Evolutionary conservation across 2,113 vertebrate species (phyloP).

Genomic region (Grallaria varia): DNA sequence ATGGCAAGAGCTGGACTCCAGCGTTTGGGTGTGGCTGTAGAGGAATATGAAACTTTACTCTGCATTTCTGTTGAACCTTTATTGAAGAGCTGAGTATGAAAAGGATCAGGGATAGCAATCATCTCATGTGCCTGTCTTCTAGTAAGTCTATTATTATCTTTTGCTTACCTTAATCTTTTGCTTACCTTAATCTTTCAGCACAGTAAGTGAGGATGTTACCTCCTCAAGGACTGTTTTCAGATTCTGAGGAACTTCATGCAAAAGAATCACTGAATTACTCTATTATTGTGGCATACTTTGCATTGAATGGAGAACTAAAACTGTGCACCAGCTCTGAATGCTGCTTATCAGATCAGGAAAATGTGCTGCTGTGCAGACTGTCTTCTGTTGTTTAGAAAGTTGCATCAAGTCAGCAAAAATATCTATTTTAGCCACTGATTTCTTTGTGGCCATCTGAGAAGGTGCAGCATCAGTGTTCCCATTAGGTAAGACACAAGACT

Average conservation of each 20-base stretch:
- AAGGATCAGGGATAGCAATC: neutral
- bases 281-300: neutral
- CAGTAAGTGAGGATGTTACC: neutral
- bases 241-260: neutral
- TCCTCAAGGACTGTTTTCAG: neutral
- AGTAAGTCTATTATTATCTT: slow-evolving; percentile 1
- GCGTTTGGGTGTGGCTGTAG: neutral
- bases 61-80: neutral
- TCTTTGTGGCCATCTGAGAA: neutral
- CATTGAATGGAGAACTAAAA: neutral
- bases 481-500: slow-evolving; percentile 27
- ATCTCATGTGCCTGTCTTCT: neutral
- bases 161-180: slow-evolving; percentile 22
- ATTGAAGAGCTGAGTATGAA: neutral
- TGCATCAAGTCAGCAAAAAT: slow-evolving; percentile 17
- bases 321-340: neutral
- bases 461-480: neutral
- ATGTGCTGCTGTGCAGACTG: neutral
- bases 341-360: neutral
- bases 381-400: slow-evolving; percentile 38
- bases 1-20: neutral
- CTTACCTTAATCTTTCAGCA: neutral
- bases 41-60: neutral
- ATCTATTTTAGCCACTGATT: neutral
- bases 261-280: neutral